These are phyloP conservation scores for Butorides virescens DNA, from an alignment of 2,113 vertebrate species.

Conservation along the genomic window DNA sequence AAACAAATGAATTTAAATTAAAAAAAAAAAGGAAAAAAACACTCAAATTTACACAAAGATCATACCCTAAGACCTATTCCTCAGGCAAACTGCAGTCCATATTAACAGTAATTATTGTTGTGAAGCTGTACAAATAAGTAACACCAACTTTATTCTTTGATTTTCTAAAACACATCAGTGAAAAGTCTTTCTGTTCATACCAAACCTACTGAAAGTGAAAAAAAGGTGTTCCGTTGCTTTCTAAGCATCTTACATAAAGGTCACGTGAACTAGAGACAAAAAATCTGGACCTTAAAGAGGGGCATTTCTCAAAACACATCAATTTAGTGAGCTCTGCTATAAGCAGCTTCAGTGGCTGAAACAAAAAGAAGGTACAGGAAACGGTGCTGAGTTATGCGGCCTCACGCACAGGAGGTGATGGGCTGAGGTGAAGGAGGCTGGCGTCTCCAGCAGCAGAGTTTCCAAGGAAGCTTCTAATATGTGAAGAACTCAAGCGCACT, in stretches of 20 bases:
- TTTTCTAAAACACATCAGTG: not conserved
- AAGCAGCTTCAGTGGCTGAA: not conserved
- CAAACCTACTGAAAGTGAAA: not conserved
- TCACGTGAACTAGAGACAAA: not conserved
- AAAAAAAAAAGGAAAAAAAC: accelerated
- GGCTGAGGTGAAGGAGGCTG: not conserved
- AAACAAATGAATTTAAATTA: not conserved
- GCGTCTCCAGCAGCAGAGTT: not conserved
- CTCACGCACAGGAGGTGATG: accelerated
- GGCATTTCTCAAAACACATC: not conserved
- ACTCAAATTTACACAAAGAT: not conserved
- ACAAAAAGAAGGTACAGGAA: not conserved
- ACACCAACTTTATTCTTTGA: not conserved
- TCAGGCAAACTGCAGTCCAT: not conserved
- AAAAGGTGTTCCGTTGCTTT: not conserved
- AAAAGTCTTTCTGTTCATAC: not conserved
- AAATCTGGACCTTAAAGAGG: not conserved
- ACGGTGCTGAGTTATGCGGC: not conserved
- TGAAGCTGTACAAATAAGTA: not conserved
- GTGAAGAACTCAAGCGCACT: not conserved
- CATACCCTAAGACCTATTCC: not conserved
- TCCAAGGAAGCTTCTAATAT: not conserved
- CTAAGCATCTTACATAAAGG: not conserved
- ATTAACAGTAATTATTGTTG: not conserved
- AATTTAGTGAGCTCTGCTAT: not conserved